Percentiles rank a stretch among this genome's conserved stretches.
These are phyloP conservation scores for Trachurus trachurus DNA, from an alignment of 2,797 vertebrate species.

Conservation along the genomic window DNA sequence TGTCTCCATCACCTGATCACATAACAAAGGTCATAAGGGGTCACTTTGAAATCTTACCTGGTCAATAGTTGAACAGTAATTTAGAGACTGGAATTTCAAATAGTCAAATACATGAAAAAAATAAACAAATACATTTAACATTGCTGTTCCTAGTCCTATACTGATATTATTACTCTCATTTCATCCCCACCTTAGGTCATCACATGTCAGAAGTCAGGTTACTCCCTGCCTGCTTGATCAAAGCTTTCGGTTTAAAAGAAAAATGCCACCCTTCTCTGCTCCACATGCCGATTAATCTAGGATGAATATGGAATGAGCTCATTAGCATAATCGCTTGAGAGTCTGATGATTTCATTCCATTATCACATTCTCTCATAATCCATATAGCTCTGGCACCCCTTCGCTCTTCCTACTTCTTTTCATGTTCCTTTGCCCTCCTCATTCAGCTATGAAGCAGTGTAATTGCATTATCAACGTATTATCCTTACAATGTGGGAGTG, in stretches of 20 bases:
- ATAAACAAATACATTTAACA: neutral
- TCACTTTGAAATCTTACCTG: slow-evolving; percentile 47
- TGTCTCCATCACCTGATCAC: slow-evolving; percentile 54
- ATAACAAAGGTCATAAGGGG: slow-evolving; percentile 66
- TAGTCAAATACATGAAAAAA: neutral
- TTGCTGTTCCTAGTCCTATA: neutral
- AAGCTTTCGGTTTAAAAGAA: slow-evolving; percentile 58
- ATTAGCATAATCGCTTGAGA: slow-evolving; percentile 83
- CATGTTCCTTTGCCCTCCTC: slow-evolving; percentile 73
- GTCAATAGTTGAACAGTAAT: slow-evolving; percentile 39
- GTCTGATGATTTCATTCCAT: slow-evolving; percentile 82
- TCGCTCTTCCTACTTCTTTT: slow-evolving; percentile 60
- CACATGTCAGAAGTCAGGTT: slow-evolving; percentile 23
- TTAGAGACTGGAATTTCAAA: neutral
- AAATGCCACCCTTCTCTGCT: slow-evolving; percentile 60
- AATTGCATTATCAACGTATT: slow-evolving; percentile 80
- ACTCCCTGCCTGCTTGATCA: slow-evolving; percentile 46
- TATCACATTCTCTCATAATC: slow-evolving; percentile 79
- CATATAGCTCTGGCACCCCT: slow-evolving; percentile 58
- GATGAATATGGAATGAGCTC: slow-evolving; percentile 77
- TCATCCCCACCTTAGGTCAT: no score
- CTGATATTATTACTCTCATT: neutral
- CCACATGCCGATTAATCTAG: slow-evolving; percentile 71
- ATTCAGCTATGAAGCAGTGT: slow-evolving; percentile 69
- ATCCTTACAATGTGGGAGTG: slow-evolving; percentile 54